phyloP scores from a whole-genome alignment of 2,888 invertebrate genomes.

The Cordilura impudica region DNA sequence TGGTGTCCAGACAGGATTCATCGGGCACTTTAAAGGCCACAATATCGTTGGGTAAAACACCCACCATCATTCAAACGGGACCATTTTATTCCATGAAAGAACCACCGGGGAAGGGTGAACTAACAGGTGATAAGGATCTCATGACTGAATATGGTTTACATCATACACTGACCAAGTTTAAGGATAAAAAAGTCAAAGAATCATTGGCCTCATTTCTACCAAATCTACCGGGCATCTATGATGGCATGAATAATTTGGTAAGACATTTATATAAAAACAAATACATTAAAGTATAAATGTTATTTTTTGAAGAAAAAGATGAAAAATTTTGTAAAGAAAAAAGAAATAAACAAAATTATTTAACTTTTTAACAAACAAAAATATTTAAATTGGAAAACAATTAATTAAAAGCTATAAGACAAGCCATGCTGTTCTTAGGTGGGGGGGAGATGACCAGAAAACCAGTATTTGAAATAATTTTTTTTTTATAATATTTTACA shows the following conservation, averaged over 20 bases:
- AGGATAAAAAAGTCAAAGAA: constrained; percentile 96
- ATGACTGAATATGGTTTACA: constrained; percentile 98
- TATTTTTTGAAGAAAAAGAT: too few species aligned
- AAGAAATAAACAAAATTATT: too few species aligned
- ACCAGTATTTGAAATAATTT: too few species aligned
- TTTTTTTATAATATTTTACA: too few species aligned
- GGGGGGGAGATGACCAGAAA: too few species aligned
- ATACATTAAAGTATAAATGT: too few species aligned
- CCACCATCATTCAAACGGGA: constrained; percentile 97
- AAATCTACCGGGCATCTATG: constrained; percentile 95
- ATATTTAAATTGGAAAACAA: too few species aligned
- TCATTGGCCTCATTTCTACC: constrained; percentile 96
- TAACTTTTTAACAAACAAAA: too few species aligned
- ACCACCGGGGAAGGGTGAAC: constrained; percentile 94
- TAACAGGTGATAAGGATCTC: constrained; percentile 97
- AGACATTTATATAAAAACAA: too few species aligned
- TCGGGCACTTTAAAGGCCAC: constrained; percentile 98
- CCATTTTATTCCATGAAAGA: constrained; percentile 99
- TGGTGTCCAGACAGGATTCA: constrained; percentile 96
- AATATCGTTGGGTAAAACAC: constrained; percentile 97
- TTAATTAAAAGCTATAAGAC: too few species aligned
- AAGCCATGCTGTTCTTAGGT: too few species aligned
- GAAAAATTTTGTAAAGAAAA: too few species aligned
- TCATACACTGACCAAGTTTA: constrained; percentile 98
- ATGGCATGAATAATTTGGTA: constrained; percentile 89